Evolutionary conservation across 2,888 invertebrate species (phyloP).

Genomic region (Trypoxylon attenuatum): DNA sequence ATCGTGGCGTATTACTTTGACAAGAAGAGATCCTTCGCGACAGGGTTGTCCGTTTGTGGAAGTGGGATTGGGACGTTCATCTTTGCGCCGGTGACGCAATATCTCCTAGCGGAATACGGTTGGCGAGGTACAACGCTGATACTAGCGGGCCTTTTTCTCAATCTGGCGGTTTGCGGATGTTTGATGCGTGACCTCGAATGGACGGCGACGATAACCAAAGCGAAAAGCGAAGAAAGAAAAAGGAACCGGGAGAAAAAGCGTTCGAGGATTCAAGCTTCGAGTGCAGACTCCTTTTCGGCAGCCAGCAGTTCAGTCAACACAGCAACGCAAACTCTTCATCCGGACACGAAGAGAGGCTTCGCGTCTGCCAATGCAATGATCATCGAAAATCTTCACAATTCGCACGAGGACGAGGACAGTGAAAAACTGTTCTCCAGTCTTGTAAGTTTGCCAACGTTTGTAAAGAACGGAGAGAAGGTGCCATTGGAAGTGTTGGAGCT

Average conservation of each 20-base stretch:
- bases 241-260: constrained; percentile 78
- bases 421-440: constrained; percentile 84
- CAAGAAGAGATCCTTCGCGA: constrained; percentile 88
- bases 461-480: constrained; percentile 85
- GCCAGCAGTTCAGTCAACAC: constrained; percentile 81
- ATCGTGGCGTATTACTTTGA: constrained; percentile 94
- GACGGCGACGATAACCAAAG: constrained; percentile 80
- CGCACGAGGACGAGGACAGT: constrained; percentile 67
- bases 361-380: constrained; percentile 74
- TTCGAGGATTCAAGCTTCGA: constrained; percentile 78
- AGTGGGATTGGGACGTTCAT: constrained; percentile 92
- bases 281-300: constrained; percentile 83
- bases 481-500: constrained; percentile 86
- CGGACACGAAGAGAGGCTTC: constrained; percentile 62
- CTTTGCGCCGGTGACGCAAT: constrained; percentile 87
- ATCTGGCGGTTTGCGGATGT: constrained; percentile 87
- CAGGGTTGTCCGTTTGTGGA: constrained; percentile 90
- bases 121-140: constrained; percentile 91
- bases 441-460: constrained; percentile 89
- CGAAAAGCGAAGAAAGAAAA: constrained; percentile 80
- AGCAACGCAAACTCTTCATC: constrained; percentile 76
- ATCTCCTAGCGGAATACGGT: constrained; percentile 84
- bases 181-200: constrained; percentile 87
- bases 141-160: constrained; percentile 86
- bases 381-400: constrained; percentile 61